These are phyloP conservation scores for cat (Felis catus) DNA, from an alignment of 2,113 vertebrate genomes.

Conservation along the genomic window DNA sequence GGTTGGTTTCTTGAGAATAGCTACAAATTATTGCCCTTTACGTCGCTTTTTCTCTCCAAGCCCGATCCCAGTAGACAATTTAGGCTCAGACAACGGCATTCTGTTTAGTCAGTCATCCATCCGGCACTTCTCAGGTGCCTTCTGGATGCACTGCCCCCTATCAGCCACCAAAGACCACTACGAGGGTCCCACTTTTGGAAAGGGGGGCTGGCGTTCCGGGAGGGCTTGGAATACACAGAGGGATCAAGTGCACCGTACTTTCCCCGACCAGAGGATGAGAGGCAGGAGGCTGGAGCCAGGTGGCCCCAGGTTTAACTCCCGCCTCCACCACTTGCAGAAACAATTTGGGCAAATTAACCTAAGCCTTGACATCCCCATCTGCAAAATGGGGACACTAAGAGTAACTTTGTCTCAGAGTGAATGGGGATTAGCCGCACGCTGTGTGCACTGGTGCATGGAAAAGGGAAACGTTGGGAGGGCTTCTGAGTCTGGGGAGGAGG, in stretches of 20 bases:
- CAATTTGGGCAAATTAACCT: not conserved
- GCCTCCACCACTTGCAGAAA: not conserved
- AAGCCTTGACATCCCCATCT: not conserved
- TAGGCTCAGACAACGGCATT: not conserved
- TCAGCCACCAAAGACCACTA: not conserved
- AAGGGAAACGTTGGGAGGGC: not conserved
- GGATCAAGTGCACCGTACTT: rapidly evolving
- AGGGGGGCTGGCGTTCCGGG: too few relatives aligned
- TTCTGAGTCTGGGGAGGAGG: not conserved
- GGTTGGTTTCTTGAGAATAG: not conserved
- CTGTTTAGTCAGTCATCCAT: not conserved
- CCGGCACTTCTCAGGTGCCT: not conserved
- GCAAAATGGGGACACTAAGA: not conserved
- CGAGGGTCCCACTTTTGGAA: not conserved
- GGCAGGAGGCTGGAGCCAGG: not conserved
- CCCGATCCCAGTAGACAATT: not conserved
- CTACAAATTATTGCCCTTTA: not conserved
- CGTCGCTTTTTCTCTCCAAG: not conserved
- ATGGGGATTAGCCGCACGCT: not conserved
- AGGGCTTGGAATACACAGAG: not conserved
- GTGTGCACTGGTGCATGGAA: not conserved
- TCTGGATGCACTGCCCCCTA: not conserved
- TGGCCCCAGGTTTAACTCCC: not conserved
- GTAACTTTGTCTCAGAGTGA: not conserved
- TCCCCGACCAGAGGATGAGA: not conserved